Base-by-base conservation (phyloP, 37 sponge, comb jelly and placozoan genomes). In the Lycopodina hypogea region DNA sequence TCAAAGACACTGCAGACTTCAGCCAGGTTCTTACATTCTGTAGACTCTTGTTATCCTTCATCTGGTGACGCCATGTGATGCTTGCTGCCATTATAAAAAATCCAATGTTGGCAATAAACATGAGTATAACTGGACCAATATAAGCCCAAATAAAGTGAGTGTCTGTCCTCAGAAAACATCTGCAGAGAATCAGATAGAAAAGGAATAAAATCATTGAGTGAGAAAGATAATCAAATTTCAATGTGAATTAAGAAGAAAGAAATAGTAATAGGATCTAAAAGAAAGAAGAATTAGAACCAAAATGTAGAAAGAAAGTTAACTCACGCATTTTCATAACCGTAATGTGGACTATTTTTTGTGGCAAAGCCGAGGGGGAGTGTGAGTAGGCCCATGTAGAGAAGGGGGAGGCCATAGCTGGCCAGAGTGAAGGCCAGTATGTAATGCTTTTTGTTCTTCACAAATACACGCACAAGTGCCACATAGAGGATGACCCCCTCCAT, bases 401-500 rank as follows among this genome's bases (percentile, higher is more conserved):
- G 57, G 11, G 79, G 79, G 26, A 53, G 51, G 50, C 79, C 79
- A n/a, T 78, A 78, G 69, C 79, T 78, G n/a, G 33, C 56, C 19
- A 78, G 12, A 29, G 79, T 68, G 69, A 78, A 78, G 26, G 69
- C 69, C 12, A 52, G 3, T 3, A 78, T 7, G 26, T 78, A 78
- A 19, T n/a, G n/a, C 68, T 3, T 36, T 21, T 78, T 52, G 6
- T 51, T 0, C 37, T 68, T 68, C 23, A 53, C 53, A 82, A 90
- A 90, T 21, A 90, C 90, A 28, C 58, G 59, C 22, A 90, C 86
- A 4, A 90, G 74, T 19, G 62, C 76, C 41, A 90, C 72, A 52
- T 81, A 85, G 52, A 85, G 69, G 38, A 90, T 74, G 38, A 82
- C 86, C 17, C 86, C 90, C 81, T 89, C 90, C 90, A 90, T 90